Base-by-base conservation (phyloP, 2,888 invertebrate species). In the Corbicula japonica region DNA sequence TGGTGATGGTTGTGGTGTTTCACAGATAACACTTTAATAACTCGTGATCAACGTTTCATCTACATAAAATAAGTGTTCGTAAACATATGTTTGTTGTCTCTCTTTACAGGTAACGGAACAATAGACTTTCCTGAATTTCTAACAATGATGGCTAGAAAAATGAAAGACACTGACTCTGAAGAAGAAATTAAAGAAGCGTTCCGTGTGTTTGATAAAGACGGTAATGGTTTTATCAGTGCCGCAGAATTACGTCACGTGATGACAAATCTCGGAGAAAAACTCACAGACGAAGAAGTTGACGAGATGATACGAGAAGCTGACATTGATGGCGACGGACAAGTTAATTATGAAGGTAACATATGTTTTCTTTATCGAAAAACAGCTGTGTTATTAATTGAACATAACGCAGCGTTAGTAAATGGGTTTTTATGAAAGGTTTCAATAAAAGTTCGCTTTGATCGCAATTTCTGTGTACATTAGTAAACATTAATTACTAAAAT, bases 321-420 rank as follows among this genome's bases (percentile, higher is more conserved):
- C 23, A 34, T 65, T 32, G 65, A 65, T 26, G 65, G 65, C 35
- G 65, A 65, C 23, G 65, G 65, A 35, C 48, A 65, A 50, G 65
- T 65, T 3, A 50, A 65, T 50, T 65, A 50, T 34, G 50, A 65
- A 34, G 65, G 65, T 65, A 65, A 32, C 12, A 38, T 62, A n/a
- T n/a, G n/a, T n/a, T n/a, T n/a, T n/a, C n/a, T n/a, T n/a, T n/a
- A n/a, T n/a, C n/a, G n/a, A n/a, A n/a, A n/a, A n/a, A n/a, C n/a
- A n/a, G n/a, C n/a, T n/a, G n/a, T n/a, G n/a, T n/a, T n/a, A n/a
- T n/a, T n/a, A n/a, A n/a, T n/a, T n/a, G n/a, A n/a, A n/a, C n/a
- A n/a, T n/a, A n/a, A n/a, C n/a, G n/a, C n/a, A n/a, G n/a, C n/a
- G n/a, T n/a, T n/a, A n/a, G n/a, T n/a, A n/a, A n/a, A n/a, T n/a